Conservation (phyloP, 2,888 invertebrate genomes). For the Aplocera efformata region DNA sequence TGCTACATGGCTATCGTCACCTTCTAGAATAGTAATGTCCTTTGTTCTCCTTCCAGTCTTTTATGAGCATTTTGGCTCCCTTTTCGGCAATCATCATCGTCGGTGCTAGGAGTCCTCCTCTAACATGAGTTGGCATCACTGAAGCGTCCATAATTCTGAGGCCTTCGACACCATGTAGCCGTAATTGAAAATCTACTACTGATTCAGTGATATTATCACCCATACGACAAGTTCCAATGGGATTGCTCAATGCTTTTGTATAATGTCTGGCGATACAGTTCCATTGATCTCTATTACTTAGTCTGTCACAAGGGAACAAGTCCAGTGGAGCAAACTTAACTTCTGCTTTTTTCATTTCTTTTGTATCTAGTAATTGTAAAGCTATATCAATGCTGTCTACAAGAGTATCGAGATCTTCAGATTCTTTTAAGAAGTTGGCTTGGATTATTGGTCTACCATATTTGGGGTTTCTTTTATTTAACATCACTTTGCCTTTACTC, state of each 20-base stretch:
- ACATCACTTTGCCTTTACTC: slow-evolving; percentile 65
- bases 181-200: slow-evolving; percentile 64
- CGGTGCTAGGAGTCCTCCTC: slow-evolving; percentile 63
- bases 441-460: slow-evolving; percentile 70
- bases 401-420: slow-evolving; percentile 67
- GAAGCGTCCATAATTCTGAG: slow-evolving; percentile 70
- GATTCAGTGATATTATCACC: slow-evolving; percentile 62
- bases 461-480: slow-evolving; percentile 70
- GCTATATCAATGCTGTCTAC: slow-evolving; percentile 73
- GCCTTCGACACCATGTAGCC: slow-evolving; percentile 69
- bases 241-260: slow-evolving; percentile 69
- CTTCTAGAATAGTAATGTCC: slow-evolving; percentile 52
- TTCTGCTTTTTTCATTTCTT: slow-evolving; percentile 67
- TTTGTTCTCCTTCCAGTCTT: slow-evolving; percentile 71
- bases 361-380: slow-evolving; percentile 66
- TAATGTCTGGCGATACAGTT: slow-evolving; percentile 73
- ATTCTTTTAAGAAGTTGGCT: slow-evolving; percentile 69
- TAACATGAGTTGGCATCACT: slow-evolving; percentile 69
- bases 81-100: slow-evolving; percentile 76
- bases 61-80: slow-evolving; percentile 62
- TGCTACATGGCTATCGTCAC: slow-evolving; percentile 26
- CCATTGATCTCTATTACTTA: slow-evolving; percentile 71
- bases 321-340: slow-evolving; percentile 69
- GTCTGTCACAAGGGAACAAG: slow-evolving; percentile 67
- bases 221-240: slow-evolving; percentile 73